A percentile compares a stretch with the other conserved stretches of the same genome.
These are phyloP conservation scores for Catharus ustulatus DNA, from an alignment of 2,797 vertebrate genomes.

Conservation along the genomic window DNA sequence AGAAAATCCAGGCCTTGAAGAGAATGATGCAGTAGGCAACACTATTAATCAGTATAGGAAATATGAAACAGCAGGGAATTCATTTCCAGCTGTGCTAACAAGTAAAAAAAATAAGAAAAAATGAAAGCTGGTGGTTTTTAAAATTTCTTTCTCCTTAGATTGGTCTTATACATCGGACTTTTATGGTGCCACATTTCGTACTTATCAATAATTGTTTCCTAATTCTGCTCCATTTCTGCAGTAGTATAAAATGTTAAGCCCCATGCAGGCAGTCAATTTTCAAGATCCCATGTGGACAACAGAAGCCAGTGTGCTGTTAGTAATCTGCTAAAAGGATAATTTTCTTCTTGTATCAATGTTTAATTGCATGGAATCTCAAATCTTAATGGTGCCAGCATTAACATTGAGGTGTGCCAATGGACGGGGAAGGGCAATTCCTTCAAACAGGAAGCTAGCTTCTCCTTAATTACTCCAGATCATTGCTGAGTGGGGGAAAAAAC, in stretches of 20 bases:
- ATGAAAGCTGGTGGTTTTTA: background rate
- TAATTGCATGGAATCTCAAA: slow-evolving; percentile 51
- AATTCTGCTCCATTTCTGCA: slow-evolving; percentile 50
- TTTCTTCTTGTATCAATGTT: slow-evolving; percentile 33
- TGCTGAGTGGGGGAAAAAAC: background rate
- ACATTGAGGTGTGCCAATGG: background rate
- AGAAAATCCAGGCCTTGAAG: slow-evolving; percentile 22
- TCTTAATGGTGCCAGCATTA: background rate
- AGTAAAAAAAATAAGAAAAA: background rate
- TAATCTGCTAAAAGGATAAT: slow-evolving; percentile 56
- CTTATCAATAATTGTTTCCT: slow-evolving; percentile 62
- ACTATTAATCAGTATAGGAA: slow-evolving; percentile 53
- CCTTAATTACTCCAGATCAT: background rate
- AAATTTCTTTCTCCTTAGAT: slow-evolving; percentile 24
- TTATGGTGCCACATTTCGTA: slow-evolving; percentile 52
- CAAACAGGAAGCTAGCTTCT: background rate
- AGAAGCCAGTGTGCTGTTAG: slow-evolving; percentile 55
- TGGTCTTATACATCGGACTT: slow-evolving; percentile 20
- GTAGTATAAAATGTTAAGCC: slow-evolving; percentile 41
- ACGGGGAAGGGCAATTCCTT: background rate
- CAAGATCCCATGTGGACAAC: slow-evolving; percentile 36
- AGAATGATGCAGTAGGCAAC: slow-evolving; percentile 51
- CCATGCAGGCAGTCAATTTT: slow-evolving; percentile 30
- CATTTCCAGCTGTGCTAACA: slow-evolving; percentile 47
- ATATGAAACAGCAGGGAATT: slow-evolving; percentile 57